phyloP scores from a whole-genome alignment of 1,140 invertebrate genomes.

The Drosophila ananassae region DNA sequence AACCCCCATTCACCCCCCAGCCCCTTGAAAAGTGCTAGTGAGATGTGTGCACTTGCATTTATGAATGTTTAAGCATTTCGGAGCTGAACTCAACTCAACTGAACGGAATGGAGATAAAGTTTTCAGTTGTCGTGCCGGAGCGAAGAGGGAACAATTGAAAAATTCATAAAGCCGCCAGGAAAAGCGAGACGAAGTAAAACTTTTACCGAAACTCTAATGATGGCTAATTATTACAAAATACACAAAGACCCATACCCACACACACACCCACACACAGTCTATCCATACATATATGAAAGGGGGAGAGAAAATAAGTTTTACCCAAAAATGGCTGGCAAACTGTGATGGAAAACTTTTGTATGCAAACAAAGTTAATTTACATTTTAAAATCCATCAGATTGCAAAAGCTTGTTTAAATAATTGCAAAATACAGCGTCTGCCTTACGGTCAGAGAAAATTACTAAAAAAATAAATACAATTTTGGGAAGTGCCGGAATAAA shows the following conservation, averaged over 20 bases:
- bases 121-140: conserved; percentile 20
- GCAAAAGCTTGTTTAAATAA: conserved; percentile 56
- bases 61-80: conserved; percentile 76
- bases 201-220: conserved; percentile 57
- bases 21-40: conserved; percentile 29
- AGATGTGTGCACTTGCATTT: conserved; percentile 72
- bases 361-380: conserved; percentile 58
- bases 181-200: conserved; percentile 48
- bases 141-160: conserved; percentile 64
- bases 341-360: conserved; percentile 38
- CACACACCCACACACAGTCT: conserved; percentile 45
- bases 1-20: conserved; percentile 7
- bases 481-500: not conserved
- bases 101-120: conserved; percentile 50
- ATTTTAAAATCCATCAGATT: conserved; percentile 55
- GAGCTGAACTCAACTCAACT: conserved; percentile 39
- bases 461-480: conserved; percentile 13
- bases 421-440: conserved; percentile 37
- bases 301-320: conserved; percentile 11
- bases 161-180: conserved; percentile 68
- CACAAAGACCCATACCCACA: conserved; percentile 26
- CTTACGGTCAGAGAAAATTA: conserved; percentile 23
- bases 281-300: conserved; percentile 28
- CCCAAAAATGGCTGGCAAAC: conserved; percentile 17
- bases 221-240: conserved; percentile 68